phyloP scores from a whole-genome alignment of 1,140 invertebrate species.

The Apolygus lucorum region DNA sequence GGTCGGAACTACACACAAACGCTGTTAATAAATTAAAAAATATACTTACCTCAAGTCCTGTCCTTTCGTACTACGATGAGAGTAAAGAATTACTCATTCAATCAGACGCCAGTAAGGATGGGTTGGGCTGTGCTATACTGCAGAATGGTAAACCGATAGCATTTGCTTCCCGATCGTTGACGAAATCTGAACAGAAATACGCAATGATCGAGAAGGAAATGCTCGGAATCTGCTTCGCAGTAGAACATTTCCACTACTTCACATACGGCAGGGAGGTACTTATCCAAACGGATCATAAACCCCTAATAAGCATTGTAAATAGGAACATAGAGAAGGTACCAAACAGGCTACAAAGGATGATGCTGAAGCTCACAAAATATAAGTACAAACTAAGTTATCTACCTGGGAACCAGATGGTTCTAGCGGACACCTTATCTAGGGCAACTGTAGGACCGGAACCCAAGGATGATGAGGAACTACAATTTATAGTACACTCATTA shows the following conservation, averaged over 20 bases:
- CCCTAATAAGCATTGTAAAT: conserved; percentile 13
- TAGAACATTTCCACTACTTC: not conserved
- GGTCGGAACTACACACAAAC: conserved; percentile 4
- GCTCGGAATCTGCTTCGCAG: not conserved
- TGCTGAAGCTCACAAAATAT: no score
- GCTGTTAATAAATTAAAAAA: not conserved
- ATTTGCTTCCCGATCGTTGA: conserved; percentile 2
- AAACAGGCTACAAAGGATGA: conserved; percentile 8
- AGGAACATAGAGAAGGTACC: conserved; percentile 1
- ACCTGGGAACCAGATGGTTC: no score
- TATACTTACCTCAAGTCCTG: conserved; percentile 11
- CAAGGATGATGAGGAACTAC: conserved; percentile 3
- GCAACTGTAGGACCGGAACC: no score
- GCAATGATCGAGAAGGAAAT: conserved; percentile 16
- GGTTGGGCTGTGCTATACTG: not conserved
- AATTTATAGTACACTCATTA: not conserved
- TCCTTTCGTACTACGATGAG: conserved; percentile 12
- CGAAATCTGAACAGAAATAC: conserved; percentile 1
- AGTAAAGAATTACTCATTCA: conserved; percentile 6
- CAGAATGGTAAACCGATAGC: conserved; percentile 8
- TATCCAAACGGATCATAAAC: conserved; percentile 17
- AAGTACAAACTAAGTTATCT: no score
- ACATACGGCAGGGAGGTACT: not conserved
- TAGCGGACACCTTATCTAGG: no score
- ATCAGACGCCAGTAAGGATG: conserved; percentile 15